These are phyloP conservation scores for Drosophila nasuta DNA, from an alignment of 1,140 invertebrate species.

Conservation along the genomic window DNA sequence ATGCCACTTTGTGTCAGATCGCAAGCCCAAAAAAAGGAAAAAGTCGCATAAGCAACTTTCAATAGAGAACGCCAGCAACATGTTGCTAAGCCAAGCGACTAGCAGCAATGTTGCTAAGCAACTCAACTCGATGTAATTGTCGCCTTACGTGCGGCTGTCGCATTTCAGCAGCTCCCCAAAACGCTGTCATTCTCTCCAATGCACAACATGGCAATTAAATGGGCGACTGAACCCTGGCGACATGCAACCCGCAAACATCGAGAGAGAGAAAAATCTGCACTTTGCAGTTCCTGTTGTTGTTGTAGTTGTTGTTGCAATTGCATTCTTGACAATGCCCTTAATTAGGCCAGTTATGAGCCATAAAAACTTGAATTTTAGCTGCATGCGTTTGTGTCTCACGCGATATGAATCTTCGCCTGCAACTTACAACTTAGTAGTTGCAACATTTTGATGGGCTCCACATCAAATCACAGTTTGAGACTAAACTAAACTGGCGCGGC, in stretches of 20 bases:
- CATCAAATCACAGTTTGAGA: slow-evolving; percentile 14
- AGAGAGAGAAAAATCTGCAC: slow-evolving; percentile 36
- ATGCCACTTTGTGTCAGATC: slow-evolving; percentile 77
- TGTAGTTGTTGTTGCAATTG: slow-evolving; percentile 10
- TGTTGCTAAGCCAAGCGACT: slow-evolving; percentile 9
- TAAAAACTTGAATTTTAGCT: slow-evolving; percentile 52
- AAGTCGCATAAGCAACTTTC: slow-evolving; percentile 33
- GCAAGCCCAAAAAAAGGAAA: slow-evolving; percentile 28
- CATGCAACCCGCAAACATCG: slow-evolving; percentile 53
- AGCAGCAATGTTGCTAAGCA: slow-evolving; percentile 10
- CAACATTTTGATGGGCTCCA: slow-evolving; percentile 28
- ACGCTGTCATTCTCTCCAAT: slow-evolving; percentile 58
- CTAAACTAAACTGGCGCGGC: neutral
- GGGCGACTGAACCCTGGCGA: slow-evolving; percentile 74
- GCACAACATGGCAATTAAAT: slow-evolving; percentile 74
- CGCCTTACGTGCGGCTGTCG: slow-evolving; percentile 66
- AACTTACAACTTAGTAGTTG: slow-evolving; percentile 27
- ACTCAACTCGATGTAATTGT: slow-evolving; percentile 57
- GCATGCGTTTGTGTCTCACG: slow-evolving; percentile 53
- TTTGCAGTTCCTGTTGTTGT: slow-evolving; percentile 14
- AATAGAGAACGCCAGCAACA: slow-evolving; percentile 10
- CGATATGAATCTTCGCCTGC: slow-evolving; percentile 59
- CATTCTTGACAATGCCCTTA: slow-evolving; percentile 74
- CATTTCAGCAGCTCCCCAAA: slow-evolving; percentile 64
- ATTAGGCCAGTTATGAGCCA: slow-evolving; percentile 78